Percentiles rank a stretch among this genome's conserved stretches.
phyloP scores from a whole-genome alignment of 2,797 vertebrate species.

The Lepilemur ruficaudatus region DNA sequence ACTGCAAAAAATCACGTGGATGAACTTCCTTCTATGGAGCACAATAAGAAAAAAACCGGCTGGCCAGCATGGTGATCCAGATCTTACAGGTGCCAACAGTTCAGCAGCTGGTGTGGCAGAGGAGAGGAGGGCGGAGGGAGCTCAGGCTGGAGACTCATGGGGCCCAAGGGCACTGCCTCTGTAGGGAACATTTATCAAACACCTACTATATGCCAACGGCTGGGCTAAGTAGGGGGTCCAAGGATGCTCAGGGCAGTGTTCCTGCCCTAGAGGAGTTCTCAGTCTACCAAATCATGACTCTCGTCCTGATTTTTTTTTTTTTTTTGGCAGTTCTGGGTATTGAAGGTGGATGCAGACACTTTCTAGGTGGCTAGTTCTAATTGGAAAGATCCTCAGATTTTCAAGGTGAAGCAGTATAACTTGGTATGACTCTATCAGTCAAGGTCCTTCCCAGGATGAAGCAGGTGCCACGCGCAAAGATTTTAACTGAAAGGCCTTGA shows the following conservation, averaged over 20 bases:
- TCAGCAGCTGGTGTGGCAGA: constrained; percentile 1
- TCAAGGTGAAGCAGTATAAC: background rate
- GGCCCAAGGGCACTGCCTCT: background rate
- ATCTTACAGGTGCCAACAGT: constrained; percentile 54
- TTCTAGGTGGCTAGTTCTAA: background rate
- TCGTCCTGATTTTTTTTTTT: background rate
- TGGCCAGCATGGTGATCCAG: constrained; percentile 42
- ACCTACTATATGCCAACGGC: background rate
- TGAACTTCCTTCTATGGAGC: constrained; percentile 59
- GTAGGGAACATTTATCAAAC: background rate
- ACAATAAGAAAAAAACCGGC: constrained; percentile 21
- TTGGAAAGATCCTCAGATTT: background rate
- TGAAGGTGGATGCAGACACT: background rate
- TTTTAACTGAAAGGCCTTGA: constrained; percentile 7
- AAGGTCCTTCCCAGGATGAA: background rate
- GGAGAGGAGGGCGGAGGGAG: background rate
- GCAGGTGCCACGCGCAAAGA: background rate
- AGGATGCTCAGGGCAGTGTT: background rate
- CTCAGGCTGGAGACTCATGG: background rate
- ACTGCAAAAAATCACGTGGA: constrained; percentile 41
- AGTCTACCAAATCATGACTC: background rate
- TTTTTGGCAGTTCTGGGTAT: background rate
- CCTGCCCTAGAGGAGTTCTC: background rate
- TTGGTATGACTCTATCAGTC: background rate
- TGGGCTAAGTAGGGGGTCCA: background rate